Conservation (phyloP, 2,888 invertebrate species). For the Dioctria linearis region DNA sequence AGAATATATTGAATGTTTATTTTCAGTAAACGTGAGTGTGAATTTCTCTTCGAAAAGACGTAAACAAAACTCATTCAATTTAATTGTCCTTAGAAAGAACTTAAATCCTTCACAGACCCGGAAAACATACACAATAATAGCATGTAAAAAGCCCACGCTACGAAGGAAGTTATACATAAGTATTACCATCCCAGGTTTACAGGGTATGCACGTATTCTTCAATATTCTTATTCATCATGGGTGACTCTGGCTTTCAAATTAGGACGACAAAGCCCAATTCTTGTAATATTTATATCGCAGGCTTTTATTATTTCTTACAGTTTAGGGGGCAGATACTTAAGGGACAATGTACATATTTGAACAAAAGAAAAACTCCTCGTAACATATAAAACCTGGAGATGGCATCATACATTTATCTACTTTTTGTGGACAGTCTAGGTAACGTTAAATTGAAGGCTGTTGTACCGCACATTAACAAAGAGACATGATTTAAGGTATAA, state of each 20-base stretch:
- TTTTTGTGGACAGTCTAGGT: conserved; percentile 23
- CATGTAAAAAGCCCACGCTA: too few relatives aligned
- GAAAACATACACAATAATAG: too few relatives aligned
- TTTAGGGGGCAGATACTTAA: conserved; percentile 6
- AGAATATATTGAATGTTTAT: too few relatives aligned
- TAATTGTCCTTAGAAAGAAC: too few relatives aligned
- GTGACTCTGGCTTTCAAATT: background rate
- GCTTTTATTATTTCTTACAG: conserved; percentile 17
- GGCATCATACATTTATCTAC: conserved; percentile 23
- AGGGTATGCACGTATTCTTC: too few relatives aligned
- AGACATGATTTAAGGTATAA: conserved; percentile 14
- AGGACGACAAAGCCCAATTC: background rate
- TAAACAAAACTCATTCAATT: too few relatives aligned
- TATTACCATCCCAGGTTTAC: too few relatives aligned
- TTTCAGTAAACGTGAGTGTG: too few relatives aligned
- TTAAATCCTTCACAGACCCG: too few relatives aligned
- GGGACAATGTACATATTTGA: conserved; percentile 13
- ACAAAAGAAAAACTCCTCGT: background rate
- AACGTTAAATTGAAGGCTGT: conserved; percentile 19
- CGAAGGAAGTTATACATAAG: too few relatives aligned
- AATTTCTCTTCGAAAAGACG: too few relatives aligned
- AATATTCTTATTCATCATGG: background rate
- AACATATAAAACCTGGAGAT: background rate
- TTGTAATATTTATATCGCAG: conserved; percentile 5
- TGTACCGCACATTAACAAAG: conserved; percentile 28